Percentiles rank a stretch among this genome's conserved stretches.
These are phyloP conservation scores for Drosophila aff. DNA, from an alignment of 1,140 invertebrate species.

Conservation along the genomic window DNA sequence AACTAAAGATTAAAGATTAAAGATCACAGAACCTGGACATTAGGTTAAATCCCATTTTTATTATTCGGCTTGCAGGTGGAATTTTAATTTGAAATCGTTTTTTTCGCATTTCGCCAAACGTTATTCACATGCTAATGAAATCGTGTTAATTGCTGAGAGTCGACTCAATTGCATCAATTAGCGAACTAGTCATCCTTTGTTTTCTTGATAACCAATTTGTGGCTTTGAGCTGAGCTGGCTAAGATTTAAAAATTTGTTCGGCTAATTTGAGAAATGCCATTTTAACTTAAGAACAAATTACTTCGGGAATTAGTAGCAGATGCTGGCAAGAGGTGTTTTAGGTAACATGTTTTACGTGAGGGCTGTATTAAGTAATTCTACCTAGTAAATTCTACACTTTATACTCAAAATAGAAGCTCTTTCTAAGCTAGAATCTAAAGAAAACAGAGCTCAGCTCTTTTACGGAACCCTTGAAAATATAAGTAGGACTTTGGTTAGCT, in stretches of 20 bases:
- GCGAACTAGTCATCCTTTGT: background rate
- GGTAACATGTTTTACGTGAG: background rate
- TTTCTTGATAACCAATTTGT: too few species aligned
- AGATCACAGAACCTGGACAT: constrained; percentile 5
- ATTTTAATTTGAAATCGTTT: background rate
- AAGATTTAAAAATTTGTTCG: too few species aligned
- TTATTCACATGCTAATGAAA: constrained; percentile 8
- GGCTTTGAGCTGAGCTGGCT: too few species aligned
- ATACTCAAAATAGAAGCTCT: background rate
- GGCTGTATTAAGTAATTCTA: too few species aligned
- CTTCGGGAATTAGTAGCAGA: too few species aligned
- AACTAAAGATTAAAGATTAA: too few species aligned
- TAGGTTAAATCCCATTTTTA: background rate
- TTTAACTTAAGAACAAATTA: too few species aligned
- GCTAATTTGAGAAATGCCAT: too few species aligned
- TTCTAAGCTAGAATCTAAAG: background rate
- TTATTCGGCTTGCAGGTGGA: background rate
- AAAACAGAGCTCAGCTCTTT: background rate
- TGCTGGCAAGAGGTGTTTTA: background rate
- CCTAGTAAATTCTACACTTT: too few species aligned
- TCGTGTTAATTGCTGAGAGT: constrained; percentile 13
- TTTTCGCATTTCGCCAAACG: background rate
- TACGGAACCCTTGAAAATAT: background rate
- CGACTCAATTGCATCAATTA: constrained; percentile 26
- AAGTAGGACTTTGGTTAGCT: background rate